Base-by-base conservation (phyloP, 2,888 invertebrate species). In the Hydroisotoma schaefferi region DNA sequence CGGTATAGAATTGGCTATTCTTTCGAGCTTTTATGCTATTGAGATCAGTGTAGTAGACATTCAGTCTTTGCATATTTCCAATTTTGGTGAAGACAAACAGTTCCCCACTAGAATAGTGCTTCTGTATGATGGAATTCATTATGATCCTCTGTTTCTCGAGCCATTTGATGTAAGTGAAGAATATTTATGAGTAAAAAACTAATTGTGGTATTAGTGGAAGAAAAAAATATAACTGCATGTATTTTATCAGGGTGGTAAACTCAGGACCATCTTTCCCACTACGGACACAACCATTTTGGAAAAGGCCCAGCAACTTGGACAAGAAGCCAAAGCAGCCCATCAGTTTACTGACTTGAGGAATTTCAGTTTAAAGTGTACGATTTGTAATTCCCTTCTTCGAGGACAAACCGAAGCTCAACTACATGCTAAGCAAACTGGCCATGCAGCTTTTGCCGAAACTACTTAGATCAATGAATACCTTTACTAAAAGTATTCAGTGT, bases 41-140 rank as follows among this genome's bases (percentile, higher is more conserved):
- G 95, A 97, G 81, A 94, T 97, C 76, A 93, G 87, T 63, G 94
- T 95, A 2, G 90, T 95, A 2, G 92, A 95, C 76, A 92, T 92
- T 51, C 84, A 91, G 70, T 91, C 91, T 76, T 87, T 87, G 43
- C 87, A 91, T 63, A 88, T 95, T 61, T 93, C 93, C 77, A 84
- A 90, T 72, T 93, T 95, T 78, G 95, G 95, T 0, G 95, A 95
- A 78, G 94, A 94, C 77, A 86, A 87, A 74, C 85, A 86, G 73
- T 94, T 90, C 76, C 82, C 85, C 1, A 83, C 88, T 59, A 79
- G 94, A 73, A 90, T 93, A 2, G 88, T 94, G 75, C 79, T 97
- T 4, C 81, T 95, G 53, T 97, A 94, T 76, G 94, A 95, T 78
- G 95, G 95, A 20, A 92, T 95, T 54, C 97, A 97, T 78, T 97